Percentiles rank a stretch among this genome's conserved stretches.
phyloP scores from a whole-genome alignment of 2,113 vertebrate species.

The Erinaceus europaeus region DNA sequence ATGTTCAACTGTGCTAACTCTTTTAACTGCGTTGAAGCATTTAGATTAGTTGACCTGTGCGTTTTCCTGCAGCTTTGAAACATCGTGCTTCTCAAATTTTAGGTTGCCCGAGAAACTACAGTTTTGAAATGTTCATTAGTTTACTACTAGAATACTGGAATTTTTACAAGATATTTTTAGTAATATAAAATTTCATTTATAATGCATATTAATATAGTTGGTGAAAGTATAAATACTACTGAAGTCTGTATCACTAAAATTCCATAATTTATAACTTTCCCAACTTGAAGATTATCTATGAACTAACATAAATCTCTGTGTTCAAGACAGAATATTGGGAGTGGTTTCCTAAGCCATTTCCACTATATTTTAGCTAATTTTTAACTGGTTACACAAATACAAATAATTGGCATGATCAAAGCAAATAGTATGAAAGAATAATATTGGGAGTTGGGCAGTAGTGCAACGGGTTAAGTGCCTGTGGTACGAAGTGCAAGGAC shows the following conservation, averaged over 20 bases:
- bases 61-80: neutral
- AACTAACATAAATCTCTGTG: neutral
- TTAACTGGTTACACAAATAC: constrained; percentile 3
- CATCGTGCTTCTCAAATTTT: neutral
- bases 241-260: neutral
- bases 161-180: constrained; percentile 4
- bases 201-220: constrained; percentile 24
- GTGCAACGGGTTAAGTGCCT: no score
- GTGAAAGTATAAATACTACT: neutral
- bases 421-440: neutral
- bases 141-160: neutral
- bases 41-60: neutral
- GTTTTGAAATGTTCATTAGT: neutral
- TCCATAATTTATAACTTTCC: neutral
- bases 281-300: neutral
- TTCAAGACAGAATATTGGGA: neutral
- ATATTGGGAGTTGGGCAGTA: no score
- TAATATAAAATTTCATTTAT: neutral
- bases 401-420: neutral
- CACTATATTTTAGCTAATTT: neutral
- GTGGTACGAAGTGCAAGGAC: no score
- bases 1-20: neutral
- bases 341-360: neutral
- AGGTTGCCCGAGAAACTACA: neutral
- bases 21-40: no score